phyloP scores from a whole-genome alignment of 2,888 invertebrate genomes.

The Lasioglossum vierecki region DNA sequence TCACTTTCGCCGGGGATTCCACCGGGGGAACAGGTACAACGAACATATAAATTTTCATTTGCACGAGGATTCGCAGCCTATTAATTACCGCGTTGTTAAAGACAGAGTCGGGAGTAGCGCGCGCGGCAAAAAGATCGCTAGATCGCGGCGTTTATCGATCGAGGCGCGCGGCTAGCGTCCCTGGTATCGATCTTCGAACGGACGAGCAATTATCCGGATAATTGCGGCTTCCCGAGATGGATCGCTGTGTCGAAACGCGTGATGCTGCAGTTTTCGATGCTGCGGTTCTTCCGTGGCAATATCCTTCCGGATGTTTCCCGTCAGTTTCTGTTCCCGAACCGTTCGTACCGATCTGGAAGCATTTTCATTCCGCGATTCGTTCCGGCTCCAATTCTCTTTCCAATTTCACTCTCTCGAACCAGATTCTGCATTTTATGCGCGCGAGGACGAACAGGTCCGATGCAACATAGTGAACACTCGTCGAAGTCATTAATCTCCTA shows the following conservation, averaged over 20 bases:
- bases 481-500: background rate
- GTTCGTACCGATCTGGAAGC: background rate
- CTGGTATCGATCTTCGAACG: slow-evolving; percentile 39
- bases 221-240: slow-evolving; percentile 30
- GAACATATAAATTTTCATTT: background rate
- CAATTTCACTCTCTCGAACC: too few species aligned
- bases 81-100: background rate
- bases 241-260: slow-evolving; percentile 47
- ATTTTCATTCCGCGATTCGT: background rate
- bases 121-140: slow-evolving; percentile 15
- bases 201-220: slow-evolving; percentile 46
- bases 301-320: background rate
- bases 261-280: slow-evolving; percentile 43
- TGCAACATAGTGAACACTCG: too few species aligned
- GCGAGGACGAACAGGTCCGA: too few species aligned
- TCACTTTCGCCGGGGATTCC: background rate
- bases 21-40: background rate
- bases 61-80: slow-evolving; percentile 1
- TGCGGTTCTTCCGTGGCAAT: background rate
- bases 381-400: background rate
- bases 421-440: too few species aligned
- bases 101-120: slow-evolving; percentile 2
- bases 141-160: slow-evolving; percentile 48
- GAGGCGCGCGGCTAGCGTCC: background rate
- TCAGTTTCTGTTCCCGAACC: background rate